These are phyloP conservation scores for Cyprinodon brontotheroides DNA, from an alignment of 2,113 vertebrate species.

Conservation along the genomic window DNA sequence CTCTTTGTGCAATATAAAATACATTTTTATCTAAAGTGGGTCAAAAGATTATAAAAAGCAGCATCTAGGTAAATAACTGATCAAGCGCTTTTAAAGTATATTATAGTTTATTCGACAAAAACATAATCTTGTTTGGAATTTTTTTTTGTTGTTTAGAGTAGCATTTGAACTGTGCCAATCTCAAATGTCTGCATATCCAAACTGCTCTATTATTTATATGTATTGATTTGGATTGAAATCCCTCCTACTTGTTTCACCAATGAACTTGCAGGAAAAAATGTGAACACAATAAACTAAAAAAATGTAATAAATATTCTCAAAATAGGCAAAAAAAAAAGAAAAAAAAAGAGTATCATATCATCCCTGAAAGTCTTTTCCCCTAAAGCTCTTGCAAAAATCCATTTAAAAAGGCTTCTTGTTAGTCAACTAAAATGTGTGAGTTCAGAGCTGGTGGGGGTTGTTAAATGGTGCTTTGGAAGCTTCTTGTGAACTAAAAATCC, in stretches of 20 bases:
- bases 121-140: background rate
- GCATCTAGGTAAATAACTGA: background rate
- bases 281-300: background rate
- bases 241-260: slow-evolving; percentile 35
- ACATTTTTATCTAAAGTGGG: background rate
- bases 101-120: background rate
- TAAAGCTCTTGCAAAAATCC: slow-evolving; percentile 34
- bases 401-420: slow-evolving; percentile 43
- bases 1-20: background rate
- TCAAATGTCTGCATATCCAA: slow-evolving; percentile 27
- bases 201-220: slow-evolving; percentile 55
- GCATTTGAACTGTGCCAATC: background rate
- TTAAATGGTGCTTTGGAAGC: slow-evolving; percentile 52
- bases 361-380: slow-evolving; percentile 28
- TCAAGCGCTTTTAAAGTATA: background rate
- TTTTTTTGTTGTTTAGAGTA: slow-evolving; percentile 11
- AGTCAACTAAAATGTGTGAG: slow-evolving; percentile 35
- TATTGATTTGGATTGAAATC: slow-evolving; percentile 60
- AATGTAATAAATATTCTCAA: background rate
- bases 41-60: background rate
- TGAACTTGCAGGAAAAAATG: slow-evolving; percentile 1
- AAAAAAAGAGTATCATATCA: slow-evolving; percentile 36
- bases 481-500: slow-evolving; percentile 70
- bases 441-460: slow-evolving; percentile 7
- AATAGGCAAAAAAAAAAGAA: background rate